phyloP scores from a whole-genome alignment of 2,888 invertebrate species.

The Amblyteles armatorius region DNA sequence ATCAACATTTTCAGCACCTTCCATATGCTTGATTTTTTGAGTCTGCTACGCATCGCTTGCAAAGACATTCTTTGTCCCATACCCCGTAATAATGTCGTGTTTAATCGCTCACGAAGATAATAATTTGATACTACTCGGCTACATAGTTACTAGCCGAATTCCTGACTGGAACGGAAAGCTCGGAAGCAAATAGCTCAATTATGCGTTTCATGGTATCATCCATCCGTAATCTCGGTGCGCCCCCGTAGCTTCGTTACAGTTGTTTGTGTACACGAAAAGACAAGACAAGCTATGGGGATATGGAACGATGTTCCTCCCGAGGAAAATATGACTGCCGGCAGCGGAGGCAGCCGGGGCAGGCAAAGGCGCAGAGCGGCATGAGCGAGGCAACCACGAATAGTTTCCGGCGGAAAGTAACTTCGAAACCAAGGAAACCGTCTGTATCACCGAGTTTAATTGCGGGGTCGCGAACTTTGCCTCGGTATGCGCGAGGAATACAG shows the following conservation, averaged over 20 bases:
- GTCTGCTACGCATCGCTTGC: too few species aligned
- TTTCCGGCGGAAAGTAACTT: slow-evolving; percentile 65
- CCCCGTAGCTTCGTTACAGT: neutral
- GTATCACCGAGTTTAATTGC: slow-evolving; percentile 71
- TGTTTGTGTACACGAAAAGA: slow-evolving; percentile 24
- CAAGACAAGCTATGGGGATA: slow-evolving; percentile 35
- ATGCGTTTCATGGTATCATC: slow-evolving; percentile 5
- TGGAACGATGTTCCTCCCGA: slow-evolving; percentile 27
- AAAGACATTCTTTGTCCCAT: too few species aligned
- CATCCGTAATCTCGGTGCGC: slow-evolving; percentile 6
- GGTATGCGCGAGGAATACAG: slow-evolving; percentile 66
- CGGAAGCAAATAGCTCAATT: slow-evolving; percentile 2
- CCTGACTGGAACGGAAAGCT: neutral
- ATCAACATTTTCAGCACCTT: too few species aligned
- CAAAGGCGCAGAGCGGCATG: neutral
- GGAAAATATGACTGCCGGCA: slow-evolving; percentile 35
- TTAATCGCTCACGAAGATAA: neutral
- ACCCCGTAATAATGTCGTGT: too few species aligned
- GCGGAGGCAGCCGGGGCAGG: slow-evolving; percentile 22
- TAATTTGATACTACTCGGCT: neutral
- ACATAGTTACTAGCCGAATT: neutral
- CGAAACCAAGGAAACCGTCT: slow-evolving; percentile 63
- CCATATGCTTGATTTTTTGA: too few species aligned
- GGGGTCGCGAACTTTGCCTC: slow-evolving; percentile 71
- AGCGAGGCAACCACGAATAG: slow-evolving; percentile 49